Conservation (phyloP, 2,888 invertebrate species). For the Cephus rjabovi region DNA sequence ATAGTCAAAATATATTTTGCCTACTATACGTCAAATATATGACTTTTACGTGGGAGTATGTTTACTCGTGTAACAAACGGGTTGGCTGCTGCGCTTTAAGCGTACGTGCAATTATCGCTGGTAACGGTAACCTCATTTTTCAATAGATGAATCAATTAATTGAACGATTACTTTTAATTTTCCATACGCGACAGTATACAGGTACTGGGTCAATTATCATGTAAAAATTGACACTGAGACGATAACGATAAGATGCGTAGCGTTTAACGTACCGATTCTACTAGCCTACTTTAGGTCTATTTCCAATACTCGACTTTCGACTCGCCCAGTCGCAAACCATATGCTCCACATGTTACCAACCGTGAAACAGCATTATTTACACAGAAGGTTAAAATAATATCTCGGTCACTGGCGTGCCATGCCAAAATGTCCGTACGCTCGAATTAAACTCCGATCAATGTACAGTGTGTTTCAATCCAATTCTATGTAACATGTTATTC, state of each 20-base stretch:
- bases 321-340: neutral
- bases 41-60: too few relatives aligned
- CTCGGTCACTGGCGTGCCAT: conserved; percentile 1
- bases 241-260: neutral
- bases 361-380: conserved; percentile 3
- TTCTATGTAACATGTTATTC: too few relatives aligned
- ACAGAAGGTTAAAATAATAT: conserved; percentile 7
- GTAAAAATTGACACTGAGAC: neutral
- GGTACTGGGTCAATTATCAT: neutral
- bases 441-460: neutral
- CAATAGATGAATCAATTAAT: neutral
- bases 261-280: neutral
- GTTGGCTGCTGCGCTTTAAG: neutral
- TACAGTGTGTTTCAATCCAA: neutral
- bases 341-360: neutral
- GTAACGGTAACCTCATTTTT: neutral
- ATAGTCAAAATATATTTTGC: too few relatives aligned
- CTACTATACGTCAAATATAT: too few relatives aligned
- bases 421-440: neutral
- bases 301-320: neutral
- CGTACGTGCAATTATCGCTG: neutral
- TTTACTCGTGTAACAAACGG: neutral
- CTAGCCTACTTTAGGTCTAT: neutral
- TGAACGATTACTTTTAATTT: neutral
- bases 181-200: neutral